These are phyloP conservation scores for Takifugu flavidus DNA, from an alignment of 2,113 vertebrate species.

Conservation along the genomic window DNA sequence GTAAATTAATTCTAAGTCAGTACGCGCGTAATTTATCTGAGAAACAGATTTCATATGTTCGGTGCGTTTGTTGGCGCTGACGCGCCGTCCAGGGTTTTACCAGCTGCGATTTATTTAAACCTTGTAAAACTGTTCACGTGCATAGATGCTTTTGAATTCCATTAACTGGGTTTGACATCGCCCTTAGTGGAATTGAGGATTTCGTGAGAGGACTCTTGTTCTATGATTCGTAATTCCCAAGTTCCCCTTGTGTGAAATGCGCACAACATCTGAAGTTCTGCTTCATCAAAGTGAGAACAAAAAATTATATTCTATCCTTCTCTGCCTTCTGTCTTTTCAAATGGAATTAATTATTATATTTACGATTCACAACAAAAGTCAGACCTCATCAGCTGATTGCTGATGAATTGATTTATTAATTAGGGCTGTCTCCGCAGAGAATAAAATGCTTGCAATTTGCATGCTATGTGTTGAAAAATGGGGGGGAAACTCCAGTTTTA, in stretches of 20 bases:
- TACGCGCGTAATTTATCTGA: slow-evolving; percentile 13
- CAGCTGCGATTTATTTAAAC: slow-evolving; percentile 20
- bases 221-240: slow-evolving; percentile 10
- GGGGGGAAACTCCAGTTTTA: no score
- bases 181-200: slow-evolving; percentile 3
- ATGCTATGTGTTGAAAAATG: no score
- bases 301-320: slow-evolving; percentile 6
- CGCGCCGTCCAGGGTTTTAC: slow-evolving; percentile 15
- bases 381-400: no score
- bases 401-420: no score
- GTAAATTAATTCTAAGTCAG: slow-evolving; percentile 4
- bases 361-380: background rate
- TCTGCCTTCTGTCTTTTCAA: slow-evolving; percentile 29
- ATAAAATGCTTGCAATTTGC: no score
- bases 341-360: slow-evolving; percentile 42
- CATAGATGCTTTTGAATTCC: background rate
- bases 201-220: slow-evolving; percentile 9
- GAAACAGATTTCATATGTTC: slow-evolving; percentile 27
- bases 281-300: slow-evolving; percentile 27
- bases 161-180: background rate
- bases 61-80: slow-evolving; percentile 26
- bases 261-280: slow-evolving; percentile 33
- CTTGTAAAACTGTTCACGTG: slow-evolving; percentile 5
- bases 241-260: slow-evolving; percentile 16
- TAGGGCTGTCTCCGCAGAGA: no score